Evolutionary conservation across 2,888 invertebrate species (phyloP), one percentile per base, ranked within the genome.

Genomic region (Anthophora plumipes): DNA sequence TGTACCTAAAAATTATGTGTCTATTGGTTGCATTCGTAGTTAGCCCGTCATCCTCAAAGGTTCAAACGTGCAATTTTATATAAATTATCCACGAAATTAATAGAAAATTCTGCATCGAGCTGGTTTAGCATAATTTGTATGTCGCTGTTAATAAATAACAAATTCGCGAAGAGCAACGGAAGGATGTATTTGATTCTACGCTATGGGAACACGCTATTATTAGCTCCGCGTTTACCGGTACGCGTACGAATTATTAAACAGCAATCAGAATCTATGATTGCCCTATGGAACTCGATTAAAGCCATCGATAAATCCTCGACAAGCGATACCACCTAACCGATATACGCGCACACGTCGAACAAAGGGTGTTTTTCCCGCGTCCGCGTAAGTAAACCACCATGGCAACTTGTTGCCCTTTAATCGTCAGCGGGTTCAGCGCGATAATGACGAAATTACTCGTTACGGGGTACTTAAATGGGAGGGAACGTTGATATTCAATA

Each of bases 371-470:
- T 77, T 78, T 71, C 77, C 31, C 41, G 4, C 20, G 9, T 20
- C 39, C 3, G 25, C 41, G n/a, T 25, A 37, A 71, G 67, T 25
- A 61, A 66, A 50, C 64, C 57, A 37, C 54, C 60, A 48, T 39
- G 70, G 60, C 59, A 70, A 78, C 78, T 77, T 77, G 70, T 79
- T 79, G 78, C 78, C 78, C 64, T 60, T 60, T 70, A 66, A 79
- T 66, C 64, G 66, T n/a, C 64, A 48, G 17, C 31, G 61, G 31
- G 63, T 39, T 22, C 25, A 41, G 61, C 31, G 41, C 68, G 54
- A 61, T 67, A 71, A 78, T 66, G 64, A 70, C 54, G 54, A 59
- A 79, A 79, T 79, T 78, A 70, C 78, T 70, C 37, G 59, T 77
- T 64, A 55, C 64, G 48, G 14, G 50, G 41, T 54, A 67, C 41